Evolutionary conservation across 2,113 vertebrate genomes (phyloP).

Genomic region (Callorhinus ursinus): DNA sequence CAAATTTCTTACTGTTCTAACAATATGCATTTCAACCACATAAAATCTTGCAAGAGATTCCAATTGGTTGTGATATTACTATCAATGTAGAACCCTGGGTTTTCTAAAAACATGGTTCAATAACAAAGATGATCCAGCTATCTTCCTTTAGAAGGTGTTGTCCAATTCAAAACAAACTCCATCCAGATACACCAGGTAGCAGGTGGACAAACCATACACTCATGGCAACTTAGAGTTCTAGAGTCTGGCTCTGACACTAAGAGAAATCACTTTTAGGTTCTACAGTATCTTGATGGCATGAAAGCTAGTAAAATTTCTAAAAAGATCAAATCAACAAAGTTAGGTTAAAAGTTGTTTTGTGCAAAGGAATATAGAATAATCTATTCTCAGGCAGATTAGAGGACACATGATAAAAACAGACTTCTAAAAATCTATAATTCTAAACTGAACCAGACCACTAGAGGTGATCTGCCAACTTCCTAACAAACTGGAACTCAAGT

Average conservation of each 20-base stretch:
- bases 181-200: background rate
- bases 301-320: background rate
- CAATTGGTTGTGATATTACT: background rate
- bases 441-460: background rate
- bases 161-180: background rate
- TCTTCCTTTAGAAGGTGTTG: background rate
- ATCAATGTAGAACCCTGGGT: background rate
- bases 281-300: background rate
- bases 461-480: background rate
- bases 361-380: slow-evolving; percentile 8
- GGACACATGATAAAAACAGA: background rate
- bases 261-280: background rate
- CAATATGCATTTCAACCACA: background rate
- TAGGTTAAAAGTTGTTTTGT: background rate
- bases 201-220: background rate
- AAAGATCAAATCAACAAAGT: background rate
- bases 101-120: background rate
- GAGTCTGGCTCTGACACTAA: background rate
- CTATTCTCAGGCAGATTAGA: background rate
- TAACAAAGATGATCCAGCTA: background rate
- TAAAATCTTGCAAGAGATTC: background rate
- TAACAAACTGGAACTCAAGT: background rate
- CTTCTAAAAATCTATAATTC: background rate
- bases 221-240: background rate
- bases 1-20: background rate